Evolutionary conservation across 2,888 invertebrate species (phyloP).

Genomic region (Arctia plantaginis): DNA sequence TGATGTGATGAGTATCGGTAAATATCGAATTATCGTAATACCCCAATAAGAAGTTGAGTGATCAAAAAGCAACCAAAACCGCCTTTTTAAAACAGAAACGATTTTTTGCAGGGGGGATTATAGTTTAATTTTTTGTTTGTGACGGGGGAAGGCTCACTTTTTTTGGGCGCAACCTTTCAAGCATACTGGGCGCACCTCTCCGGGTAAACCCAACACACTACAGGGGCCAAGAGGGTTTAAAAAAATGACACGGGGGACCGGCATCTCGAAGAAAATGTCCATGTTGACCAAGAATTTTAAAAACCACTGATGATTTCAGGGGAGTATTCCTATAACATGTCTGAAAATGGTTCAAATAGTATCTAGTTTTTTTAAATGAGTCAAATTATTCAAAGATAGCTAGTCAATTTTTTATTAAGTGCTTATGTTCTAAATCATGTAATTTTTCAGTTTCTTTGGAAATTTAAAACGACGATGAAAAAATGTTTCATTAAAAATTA

Average conservation of each 20-base stretch:
- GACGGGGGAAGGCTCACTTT: constrained; percentile 92
- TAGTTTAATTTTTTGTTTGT: constrained; percentile 64
- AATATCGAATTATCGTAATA: too few species aligned
- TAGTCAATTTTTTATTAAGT: too few species aligned
- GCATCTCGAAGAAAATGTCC: constrained; percentile 24
- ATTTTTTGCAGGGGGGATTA: neutral
- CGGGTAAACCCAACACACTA: constrained; percentile 97
- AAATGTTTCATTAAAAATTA: too few species aligned
- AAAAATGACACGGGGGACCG: constrained; percentile 97
- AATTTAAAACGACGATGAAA: too few species aligned
- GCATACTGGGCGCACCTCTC: constrained; percentile 95
- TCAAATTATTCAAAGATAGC: constrained; percentile 7
- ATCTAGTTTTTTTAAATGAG: neutral
- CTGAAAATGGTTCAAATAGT: neutral
- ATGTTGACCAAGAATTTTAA: constrained; percentile 50
- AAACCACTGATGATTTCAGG: constrained; percentile 10
- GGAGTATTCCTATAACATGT: neutral
- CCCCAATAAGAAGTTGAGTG: too few species aligned
- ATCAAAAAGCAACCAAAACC: too few species aligned
- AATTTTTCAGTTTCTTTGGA: too few species aligned
- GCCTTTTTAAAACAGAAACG: neutral
- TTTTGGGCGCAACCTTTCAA: constrained; percentile 90
- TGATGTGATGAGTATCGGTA: too few species aligned
- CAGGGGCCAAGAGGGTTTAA: constrained; percentile 96
- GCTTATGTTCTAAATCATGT: too few species aligned